A percentile compares a stretch with the other conserved stretches of the same genome.
These are phyloP conservation scores for Apogon hyalosoma DNA, from an alignment of 2,797 vertebrate species.

Conservation along the genomic window DNA sequence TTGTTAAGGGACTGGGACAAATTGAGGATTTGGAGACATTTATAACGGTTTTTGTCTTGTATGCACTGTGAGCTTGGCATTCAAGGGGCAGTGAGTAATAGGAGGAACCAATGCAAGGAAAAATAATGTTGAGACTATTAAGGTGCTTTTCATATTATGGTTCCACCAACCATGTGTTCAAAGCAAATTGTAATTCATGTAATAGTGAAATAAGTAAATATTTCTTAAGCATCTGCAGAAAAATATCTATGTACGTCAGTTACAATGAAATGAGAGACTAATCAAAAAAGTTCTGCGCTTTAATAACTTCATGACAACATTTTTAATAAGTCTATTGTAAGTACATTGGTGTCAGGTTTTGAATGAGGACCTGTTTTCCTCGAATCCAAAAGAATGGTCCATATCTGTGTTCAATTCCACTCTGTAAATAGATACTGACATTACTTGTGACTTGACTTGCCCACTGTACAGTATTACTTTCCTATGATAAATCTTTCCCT, in stretches of 20 bases:
- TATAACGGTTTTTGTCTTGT: constrained; percentile 29
- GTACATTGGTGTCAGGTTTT: neutral
- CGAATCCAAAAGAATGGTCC: no score
- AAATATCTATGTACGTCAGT: neutral
- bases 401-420: neutral
- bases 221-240: neutral
- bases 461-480: neutral
- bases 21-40: constrained; percentile 44
- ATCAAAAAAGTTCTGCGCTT: no score
- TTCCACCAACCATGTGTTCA: neutral
- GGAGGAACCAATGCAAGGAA: neutral
- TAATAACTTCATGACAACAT: no score
- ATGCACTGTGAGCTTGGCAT: constrained; percentile 20
- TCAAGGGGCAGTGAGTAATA: no score
- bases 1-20: constrained; percentile 27
- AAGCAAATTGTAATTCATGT: neutral
- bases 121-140: neutral
- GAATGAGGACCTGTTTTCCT: no score
- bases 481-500: constrained; percentile 19
- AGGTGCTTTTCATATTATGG: neutral
- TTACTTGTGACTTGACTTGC: constrained; percentile 1
- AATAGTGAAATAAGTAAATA: neutral
- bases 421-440: neutral
- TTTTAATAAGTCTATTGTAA: no score
- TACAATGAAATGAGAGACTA: neutral